A percentile compares a stretch with the other conserved stretches of the same genome.
Evolutionary conservation across 2,888 invertebrate genomes (phyloP).

Genomic region (Agriotes lineatus): DNA sequence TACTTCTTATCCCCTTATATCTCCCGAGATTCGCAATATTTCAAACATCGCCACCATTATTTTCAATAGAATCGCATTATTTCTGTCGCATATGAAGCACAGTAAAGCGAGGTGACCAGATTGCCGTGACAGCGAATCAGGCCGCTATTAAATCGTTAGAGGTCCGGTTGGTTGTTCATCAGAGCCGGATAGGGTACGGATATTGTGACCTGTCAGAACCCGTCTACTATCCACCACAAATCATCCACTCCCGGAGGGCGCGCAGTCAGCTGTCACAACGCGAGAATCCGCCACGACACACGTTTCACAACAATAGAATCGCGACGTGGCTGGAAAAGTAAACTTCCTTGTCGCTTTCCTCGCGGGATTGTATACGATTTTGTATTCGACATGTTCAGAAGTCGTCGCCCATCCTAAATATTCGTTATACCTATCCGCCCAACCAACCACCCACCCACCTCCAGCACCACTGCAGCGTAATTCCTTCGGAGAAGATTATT

Average conservation of each 20-base stretch:
- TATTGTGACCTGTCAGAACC: slow-evolving; percentile 53
- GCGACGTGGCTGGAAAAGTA: slow-evolving; percentile 66
- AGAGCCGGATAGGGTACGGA: slow-evolving; percentile 44
- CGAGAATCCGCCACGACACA: slow-evolving; percentile 64
- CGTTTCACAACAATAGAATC: slow-evolving; percentile 66
- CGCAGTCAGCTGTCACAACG: slow-evolving; percentile 64
- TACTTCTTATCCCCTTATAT: slow-evolving; percentile 65
- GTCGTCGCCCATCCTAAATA: slow-evolving; percentile 42
- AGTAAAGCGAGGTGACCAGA: slow-evolving; percentile 35
- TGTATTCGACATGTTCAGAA: slow-evolving; percentile 50
- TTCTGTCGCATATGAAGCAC: slow-evolving; percentile 56
- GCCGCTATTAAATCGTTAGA: slow-evolving; percentile 39
- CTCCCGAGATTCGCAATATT: slow-evolving; percentile 63
- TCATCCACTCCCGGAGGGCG: slow-evolving; percentile 59
- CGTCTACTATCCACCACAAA: slow-evolving; percentile 55
- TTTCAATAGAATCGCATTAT: slow-evolving; percentile 62
- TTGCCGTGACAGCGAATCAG: slow-evolving; percentile 37
- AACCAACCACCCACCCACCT: slow-evolving; percentile 6
- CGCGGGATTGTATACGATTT: slow-evolving; percentile 50
- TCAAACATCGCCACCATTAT: slow-evolving; percentile 63
- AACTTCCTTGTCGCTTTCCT: slow-evolving; percentile 54
- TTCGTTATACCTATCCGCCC: slow-evolving; percentile 30
- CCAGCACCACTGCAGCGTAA: slow-evolving; percentile 26
- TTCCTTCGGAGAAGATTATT: slow-evolving; percentile 37
- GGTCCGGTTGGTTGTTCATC: slow-evolving; percentile 31